Evolutionary conservation across 2,888 invertebrate genomes (phyloP), one percentile per base, ranked within the genome.

Genomic region (Xanthia icteritia): DNA sequence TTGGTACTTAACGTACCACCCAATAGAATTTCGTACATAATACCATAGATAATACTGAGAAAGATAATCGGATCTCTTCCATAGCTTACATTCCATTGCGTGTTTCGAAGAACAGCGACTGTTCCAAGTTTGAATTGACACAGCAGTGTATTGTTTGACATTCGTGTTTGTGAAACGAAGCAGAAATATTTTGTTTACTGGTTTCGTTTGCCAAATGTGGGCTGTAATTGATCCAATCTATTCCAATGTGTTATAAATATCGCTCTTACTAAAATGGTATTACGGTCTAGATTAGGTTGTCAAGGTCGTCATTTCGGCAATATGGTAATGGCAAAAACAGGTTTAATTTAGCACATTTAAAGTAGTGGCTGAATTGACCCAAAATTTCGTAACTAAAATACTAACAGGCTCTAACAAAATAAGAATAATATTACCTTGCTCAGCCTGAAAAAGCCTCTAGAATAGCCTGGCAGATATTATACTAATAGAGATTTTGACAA

Each of bases 81-180:
- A 72, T 61, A 69, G 69, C 74, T 82, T 67, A 85, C 83, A 86
- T 86, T 81, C 78, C 77, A 76, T 68, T 67, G 68, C 64, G 54
- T 58, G 45, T 74, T 84, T 79, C 81, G 51, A 58, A 79, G 83
- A 83, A 84, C 67, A 48, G 66, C 64, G 36, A n/a, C 31, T 64
- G 56, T 76, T 79, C 71, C 73, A 76, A 51, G 64, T 63, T 72
- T 61, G 68, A 69, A 77, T 60, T 39, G 60, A 58, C 9, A 79
- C 70, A 51, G 65, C 73, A 61, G 36, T 76, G 82, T 36, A 82
- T 75, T 82, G 86, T 85, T 77, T 77, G 51, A 39, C 0, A 64
- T 36, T 51, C 42, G 48, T 82, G 83, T 86, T 85, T 77, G 63
- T 76, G 76, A 81, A 77, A 66, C 56, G 56, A 15, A 75, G 42